Percentiles rank a stretch among this genome's conserved stretches.
These are phyloP conservation scores for Elysia chlorotica DNA, from an alignment of 1,140 invertebrate species.

Conservation along the genomic window DNA sequence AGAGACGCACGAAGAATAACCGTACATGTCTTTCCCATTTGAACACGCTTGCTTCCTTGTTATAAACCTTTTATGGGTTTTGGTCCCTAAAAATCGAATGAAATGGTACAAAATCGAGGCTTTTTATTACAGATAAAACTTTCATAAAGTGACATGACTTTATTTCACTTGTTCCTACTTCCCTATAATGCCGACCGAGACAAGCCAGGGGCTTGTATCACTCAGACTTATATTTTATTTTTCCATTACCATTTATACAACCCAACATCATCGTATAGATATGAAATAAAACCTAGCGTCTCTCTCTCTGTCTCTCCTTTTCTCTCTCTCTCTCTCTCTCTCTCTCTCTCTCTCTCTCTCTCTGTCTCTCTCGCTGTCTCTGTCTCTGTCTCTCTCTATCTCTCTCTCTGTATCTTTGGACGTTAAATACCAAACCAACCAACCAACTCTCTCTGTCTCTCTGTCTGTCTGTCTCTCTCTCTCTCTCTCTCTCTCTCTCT, in stretches of 20 bases:
- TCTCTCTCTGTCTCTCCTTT: not conserved
- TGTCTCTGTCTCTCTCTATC: not conserved
- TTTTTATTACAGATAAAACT: too few relatives aligned
- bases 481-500: not conserved
- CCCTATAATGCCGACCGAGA: too few relatives aligned
- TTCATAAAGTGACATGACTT: too few relatives aligned
- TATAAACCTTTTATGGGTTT: too few relatives aligned
- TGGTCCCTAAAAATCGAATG: too few relatives aligned
- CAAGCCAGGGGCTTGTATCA: too few relatives aligned
- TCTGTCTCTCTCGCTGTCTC: not conserved
- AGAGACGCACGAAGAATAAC: too few relatives aligned
- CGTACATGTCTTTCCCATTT: too few relatives aligned
- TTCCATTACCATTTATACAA: not conserved
- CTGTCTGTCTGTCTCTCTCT: not conserved
- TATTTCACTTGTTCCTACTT: too few relatives aligned
- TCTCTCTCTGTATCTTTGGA: not conserved
- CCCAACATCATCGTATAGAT: not conserved
- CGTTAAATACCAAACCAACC: too few relatives aligned
- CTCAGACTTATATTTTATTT: not conserved
- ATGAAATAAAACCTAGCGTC: not conserved
- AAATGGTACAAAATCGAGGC: too few relatives aligned
- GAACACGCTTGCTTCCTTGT: too few relatives aligned
- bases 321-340: not conserved
- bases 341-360: not conserved
- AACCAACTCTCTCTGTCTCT: not conserved